Evolutionary conservation across 2,888 invertebrate species (phyloP), one percentile per base, ranked within the genome.

Genomic region (Drosophila koepferae): DNA sequence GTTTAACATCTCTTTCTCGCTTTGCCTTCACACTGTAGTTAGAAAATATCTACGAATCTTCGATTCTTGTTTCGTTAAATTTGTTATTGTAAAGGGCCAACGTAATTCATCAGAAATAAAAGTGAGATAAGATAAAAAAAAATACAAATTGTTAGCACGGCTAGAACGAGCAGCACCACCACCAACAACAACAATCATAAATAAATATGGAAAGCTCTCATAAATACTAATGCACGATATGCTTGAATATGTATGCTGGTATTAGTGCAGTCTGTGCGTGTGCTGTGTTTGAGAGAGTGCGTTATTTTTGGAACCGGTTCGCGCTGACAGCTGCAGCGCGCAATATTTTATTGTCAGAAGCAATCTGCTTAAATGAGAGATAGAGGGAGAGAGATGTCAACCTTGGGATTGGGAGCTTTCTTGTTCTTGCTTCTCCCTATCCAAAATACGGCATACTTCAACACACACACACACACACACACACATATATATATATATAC

Each of bases 241-340:
- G 44, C 44, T 20, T 44, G 18, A 8, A 34, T 44, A 44, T 51
- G 20, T 43, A 31, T 41, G 14, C 10, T 44, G n/a, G 5, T 36
- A 14, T 53, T 51, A 44, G 54, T 43, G 28, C 54, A 63, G 46
- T 61, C 41, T 40, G 41, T 51, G 43, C 51, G 54, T 55, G 54
- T 55, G 62, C 43, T 44, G 18, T 48, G 43, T 77, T 46, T 70
- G 59, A 46, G 36, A 63, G 48, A 63, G 43, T 64, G 59, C 59
- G 63, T 69, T 87, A 83, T 85, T 85, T 87, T 85, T 63, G 77
- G 82, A 87, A 87, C 87, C 85, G 72, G 87, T 84, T 80, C 53
- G 58, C 54, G 44, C 38, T 63, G 87, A 74, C 81, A 86, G 87
- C 85, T 82, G 82, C 82, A 82, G 69, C 41, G 46, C 56, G 67